Conservation (phyloP, 2,888 invertebrate species). For the Pedicia rivosa region DNA sequence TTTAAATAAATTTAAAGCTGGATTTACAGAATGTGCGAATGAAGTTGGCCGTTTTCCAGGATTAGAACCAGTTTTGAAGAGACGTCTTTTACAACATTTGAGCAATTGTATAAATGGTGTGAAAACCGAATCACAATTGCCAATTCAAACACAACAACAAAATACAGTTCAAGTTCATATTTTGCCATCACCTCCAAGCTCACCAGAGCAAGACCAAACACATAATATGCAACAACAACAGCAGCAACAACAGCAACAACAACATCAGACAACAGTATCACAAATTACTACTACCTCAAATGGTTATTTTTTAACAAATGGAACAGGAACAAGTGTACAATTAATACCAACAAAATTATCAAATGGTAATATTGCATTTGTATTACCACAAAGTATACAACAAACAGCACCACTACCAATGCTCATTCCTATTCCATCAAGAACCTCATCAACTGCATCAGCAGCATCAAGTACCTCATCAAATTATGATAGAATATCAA, state of each 20-base stretch:
- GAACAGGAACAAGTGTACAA: constrained; percentile 52
- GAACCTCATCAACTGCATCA: constrained; percentile 55
- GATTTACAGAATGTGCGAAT: constrained; percentile 76
- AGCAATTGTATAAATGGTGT: constrained; percentile 46
- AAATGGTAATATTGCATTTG: constrained; percentile 69
- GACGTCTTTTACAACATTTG: constrained; percentile 59
- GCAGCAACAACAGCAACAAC: constrained; percentile 12
- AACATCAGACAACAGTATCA: constrained; percentile 16
- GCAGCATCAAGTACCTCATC: constrained; percentile 42
- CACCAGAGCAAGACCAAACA: constrained; percentile 26
- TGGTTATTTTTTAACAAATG: constrained; percentile 48
- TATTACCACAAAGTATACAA: constrained; percentile 48
- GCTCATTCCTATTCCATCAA: constrained; percentile 56
- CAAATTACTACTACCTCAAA: constrained; percentile 31
- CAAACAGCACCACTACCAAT: constrained; percentile 41
- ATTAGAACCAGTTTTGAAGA: constrained; percentile 52
- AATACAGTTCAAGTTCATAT: constrained; percentile 37
- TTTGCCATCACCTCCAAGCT: constrained; percentile 32
- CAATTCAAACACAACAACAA: constrained; percentile 17
- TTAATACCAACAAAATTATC: constrained; percentile 66
- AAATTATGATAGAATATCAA: constrained; percentile 27
- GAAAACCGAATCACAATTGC: constrained; percentile 23
- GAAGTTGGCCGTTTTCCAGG: constrained; percentile 65
- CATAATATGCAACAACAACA: constrained; percentile 15
- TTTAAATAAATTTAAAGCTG: constrained; percentile 68